Base-by-base conservation (phyloP, 2,888 invertebrate species). In the Rhodophaea formosa region DNA sequence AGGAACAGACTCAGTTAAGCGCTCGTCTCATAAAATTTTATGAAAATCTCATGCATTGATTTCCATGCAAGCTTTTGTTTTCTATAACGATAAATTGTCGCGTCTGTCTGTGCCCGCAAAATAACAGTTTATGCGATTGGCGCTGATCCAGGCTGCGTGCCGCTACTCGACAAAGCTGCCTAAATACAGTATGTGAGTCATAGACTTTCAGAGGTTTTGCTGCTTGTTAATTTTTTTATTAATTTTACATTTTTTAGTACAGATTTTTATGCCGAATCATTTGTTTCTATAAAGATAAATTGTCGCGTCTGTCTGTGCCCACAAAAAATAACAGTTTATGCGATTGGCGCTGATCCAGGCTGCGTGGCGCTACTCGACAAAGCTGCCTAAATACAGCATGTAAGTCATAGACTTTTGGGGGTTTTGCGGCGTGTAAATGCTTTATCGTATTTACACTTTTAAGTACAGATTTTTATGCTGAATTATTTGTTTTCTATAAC, bases 121-220 rank as follows among this genome's bases (percentile, higher is more conserved):
- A 78, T 79, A 77, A 70, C 79, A 71, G 74, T 79, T 79, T 78
- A 76, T 81, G 77, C 71, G 72, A 79, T 79, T 81, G 80, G 80
- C 80, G 47, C 58, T 29, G 61, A 59, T 75, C 79, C 80, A 80
- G 74, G 32, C 80, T 78, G 74, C 45, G 64, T 64, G 65, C 64
- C 63, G 17, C 44, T 53, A 15, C 30, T 15, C 43, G 23, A 17
- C 17, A 15, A 15, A 16, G 10, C 17, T 35, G 51, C 15, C 35
- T 51, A 35, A 35, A 51, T 51, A 15, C 12, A 17, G 16, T 15
- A 30, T 7, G 10, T 7, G 35, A 35, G 49, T 49, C 8, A 49
- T 1, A 49, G 14, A 8, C 32, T 8, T 30, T 14, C n/a, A 6
- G 2, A 43, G 43, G 14, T 43, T 14, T n/a, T 14, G 44, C 15